Evolutionary conservation across 2,113 vertebrate genomes (phyloP).

Genomic region (Clinocottus analis): DNA sequence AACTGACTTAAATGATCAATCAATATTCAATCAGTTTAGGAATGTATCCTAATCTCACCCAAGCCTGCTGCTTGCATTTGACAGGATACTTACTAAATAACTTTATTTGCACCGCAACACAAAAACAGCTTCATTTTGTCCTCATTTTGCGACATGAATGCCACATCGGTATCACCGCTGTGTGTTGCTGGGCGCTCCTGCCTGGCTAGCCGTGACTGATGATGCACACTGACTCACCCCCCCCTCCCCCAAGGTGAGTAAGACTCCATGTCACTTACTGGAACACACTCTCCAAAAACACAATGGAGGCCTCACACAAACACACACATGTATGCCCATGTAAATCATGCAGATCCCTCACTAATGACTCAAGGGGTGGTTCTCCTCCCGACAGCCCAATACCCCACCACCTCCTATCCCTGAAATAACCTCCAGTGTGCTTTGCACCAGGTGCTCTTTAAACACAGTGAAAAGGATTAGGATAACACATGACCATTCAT

Average conservation of each 20-base stretch:
- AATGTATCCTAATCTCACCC: neutral
- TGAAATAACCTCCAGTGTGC: slow-evolving; percentile 57
- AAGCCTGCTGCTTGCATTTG: neutral
- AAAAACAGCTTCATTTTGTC: neutral
- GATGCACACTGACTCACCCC: slow-evolving; percentile 87
- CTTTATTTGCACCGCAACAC: neutral
- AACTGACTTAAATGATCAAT: neutral
- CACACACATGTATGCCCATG: slow-evolving; percentile 33
- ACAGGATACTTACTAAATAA: neutral
- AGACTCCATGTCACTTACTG: slow-evolving; percentile 84
- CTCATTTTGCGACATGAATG: slow-evolving; percentile 23
- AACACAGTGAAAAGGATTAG: slow-evolving; percentile 60
- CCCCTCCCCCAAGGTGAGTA: slow-evolving; percentile 86
- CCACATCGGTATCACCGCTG: slow-evolving; percentile 41
- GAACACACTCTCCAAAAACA: slow-evolving; percentile 78
- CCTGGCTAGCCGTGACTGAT: slow-evolving; percentile 81
- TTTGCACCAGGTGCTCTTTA: slow-evolving; percentile 66
- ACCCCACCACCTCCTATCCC: slow-evolving; percentile 44
- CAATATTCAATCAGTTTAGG: neutral
- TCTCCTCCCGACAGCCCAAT: slow-evolving; percentile 46
- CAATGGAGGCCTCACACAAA: slow-evolving; percentile 61
- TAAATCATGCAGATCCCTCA: slow-evolving; percentile 50
- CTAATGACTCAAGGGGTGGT: slow-evolving; percentile 61
- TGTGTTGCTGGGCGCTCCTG: slow-evolving; percentile 70
- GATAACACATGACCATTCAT: slow-evolving; percentile 74